Conservation (phyloP, 2,888 invertebrate species). For the Chesias legatella region DNA sequence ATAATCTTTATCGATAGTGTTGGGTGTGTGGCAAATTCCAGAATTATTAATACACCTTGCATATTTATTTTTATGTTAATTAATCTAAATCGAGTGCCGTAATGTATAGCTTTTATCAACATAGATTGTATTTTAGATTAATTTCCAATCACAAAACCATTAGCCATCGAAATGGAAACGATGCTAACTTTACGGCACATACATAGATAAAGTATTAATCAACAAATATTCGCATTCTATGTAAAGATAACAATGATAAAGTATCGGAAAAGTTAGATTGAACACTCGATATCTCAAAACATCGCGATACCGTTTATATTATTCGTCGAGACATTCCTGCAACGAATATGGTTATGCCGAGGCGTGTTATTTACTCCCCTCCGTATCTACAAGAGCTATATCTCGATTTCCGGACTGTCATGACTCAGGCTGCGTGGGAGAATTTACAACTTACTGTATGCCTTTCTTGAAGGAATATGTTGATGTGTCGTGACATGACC, state of each 20-base stretch:
- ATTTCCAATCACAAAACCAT: constrained; percentile 1
- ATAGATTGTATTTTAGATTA: too few relatives aligned
- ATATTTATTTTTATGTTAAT: constrained; percentile 1
- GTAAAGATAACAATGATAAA: constrained; percentile 2
- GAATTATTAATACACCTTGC: not conserved
- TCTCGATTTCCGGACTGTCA: constrained; percentile 41
- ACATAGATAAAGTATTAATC: not conserved
- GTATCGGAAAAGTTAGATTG: constrained; percentile 11
- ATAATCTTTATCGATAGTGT: constrained; percentile 19
- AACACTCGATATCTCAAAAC: constrained; percentile 11
- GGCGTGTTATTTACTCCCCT: constrained; percentile 28
- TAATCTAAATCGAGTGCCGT: too few relatives aligned
- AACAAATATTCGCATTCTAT: constrained; percentile 1
- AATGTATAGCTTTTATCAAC: too few relatives aligned
- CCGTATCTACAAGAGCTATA: constrained; percentile 30
- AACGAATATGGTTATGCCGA: constrained; percentile 22
- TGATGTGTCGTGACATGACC: constrained; percentile 27
- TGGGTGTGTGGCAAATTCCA: constrained; percentile 2
- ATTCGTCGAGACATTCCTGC: constrained; percentile 23
- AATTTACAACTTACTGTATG: constrained; percentile 38
- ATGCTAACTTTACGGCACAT: not conserved
- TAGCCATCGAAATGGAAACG: constrained; percentile 3
- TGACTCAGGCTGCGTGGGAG: constrained; percentile 46
- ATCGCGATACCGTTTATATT: constrained; percentile 19
- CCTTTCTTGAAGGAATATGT: constrained; percentile 23